These are phyloP conservation scores for Chrosomus eos DNA, from an alignment of 2,797 vertebrate genomes.

Conservation along the genomic window DNA sequence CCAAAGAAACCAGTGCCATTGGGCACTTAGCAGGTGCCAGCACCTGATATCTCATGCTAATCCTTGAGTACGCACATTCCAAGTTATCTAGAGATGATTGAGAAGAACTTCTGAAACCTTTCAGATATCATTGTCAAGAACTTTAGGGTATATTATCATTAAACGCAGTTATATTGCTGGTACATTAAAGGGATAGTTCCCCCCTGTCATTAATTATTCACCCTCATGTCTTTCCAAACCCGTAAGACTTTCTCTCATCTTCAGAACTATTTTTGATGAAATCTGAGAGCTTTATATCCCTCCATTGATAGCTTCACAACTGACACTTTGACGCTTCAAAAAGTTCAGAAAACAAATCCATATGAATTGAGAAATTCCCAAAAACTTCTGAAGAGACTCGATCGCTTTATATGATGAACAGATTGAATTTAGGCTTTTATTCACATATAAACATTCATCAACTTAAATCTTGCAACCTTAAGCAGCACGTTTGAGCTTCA, in stretches of 20 bases:
- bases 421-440: too few species aligned
- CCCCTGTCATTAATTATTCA: neutral
- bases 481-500: too few species aligned
- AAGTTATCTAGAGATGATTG: neutral
- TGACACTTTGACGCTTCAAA: neutral
- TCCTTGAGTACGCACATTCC: neutral
- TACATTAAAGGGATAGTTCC: neutral
- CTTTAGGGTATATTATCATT: neutral
- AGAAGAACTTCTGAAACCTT: neutral
- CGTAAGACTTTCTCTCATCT: neutral
- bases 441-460: too few species aligned
- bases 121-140: neutral
- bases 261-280: neutral
- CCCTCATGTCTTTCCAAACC: too few species aligned
- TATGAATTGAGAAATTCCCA: too few species aligned
- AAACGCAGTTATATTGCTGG: neutral
- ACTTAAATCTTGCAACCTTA: too few species aligned
- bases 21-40: slow-evolving; percentile 6
- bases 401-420: too few species aligned
- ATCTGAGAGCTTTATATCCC: neutral
- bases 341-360: neutral
- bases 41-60: neutral
- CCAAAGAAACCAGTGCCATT: slow-evolving; percentile 42
- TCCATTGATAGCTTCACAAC: too few species aligned
- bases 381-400: too few species aligned